phyloP scores from a whole-genome alignment of 2,797 vertebrate genomes.

The Nannoperca obscura region DNA sequence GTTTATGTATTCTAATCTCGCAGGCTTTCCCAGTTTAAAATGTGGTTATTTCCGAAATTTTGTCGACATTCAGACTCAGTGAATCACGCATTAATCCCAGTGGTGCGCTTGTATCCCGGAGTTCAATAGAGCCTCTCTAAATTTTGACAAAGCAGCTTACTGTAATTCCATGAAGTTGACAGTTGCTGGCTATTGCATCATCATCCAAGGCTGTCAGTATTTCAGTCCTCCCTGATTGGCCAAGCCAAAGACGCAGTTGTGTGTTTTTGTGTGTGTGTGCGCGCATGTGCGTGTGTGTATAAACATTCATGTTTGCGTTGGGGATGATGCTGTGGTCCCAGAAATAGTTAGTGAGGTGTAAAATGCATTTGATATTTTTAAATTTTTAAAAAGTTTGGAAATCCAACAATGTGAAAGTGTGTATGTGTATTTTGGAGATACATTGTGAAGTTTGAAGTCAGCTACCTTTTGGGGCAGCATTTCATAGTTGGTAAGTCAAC shows the following conservation, averaged over 20 bases:
- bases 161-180: slow-evolving; percentile 80
- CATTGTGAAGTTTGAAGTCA: not conserved
- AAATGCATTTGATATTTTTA: slow-evolving; percentile 37
- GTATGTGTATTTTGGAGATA: not conserved
- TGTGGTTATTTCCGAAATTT: slow-evolving; percentile 55
- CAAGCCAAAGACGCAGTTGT: slow-evolving; percentile 44
- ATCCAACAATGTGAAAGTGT: slow-evolving; percentile 12
- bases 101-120: slow-evolving; percentile 51
- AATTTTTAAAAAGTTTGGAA: slow-evolving; percentile 25
- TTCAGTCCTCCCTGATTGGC: slow-evolving; percentile 61
- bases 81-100: slow-evolving; percentile 72
- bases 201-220: slow-evolving; percentile 72
- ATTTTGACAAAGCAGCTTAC: slow-evolving; percentile 83
- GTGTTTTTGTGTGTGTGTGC: slow-evolving; percentile 3
- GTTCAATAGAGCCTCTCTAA: slow-evolving; percentile 73
- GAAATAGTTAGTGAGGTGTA: slow-evolving; percentile 18
- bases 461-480: not conserved
- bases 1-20: slow-evolving; percentile 50
- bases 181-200: slow-evolving; percentile 84
- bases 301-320: slow-evolving; percentile 15
- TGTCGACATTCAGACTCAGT: slow-evolving; percentile 55
- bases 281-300: slow-evolving; percentile 3
- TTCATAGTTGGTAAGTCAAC: not conserved
- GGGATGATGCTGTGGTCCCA: slow-evolving; percentile 11
- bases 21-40: slow-evolving; percentile 46